Evolutionary conservation across 2,888 invertebrate species (phyloP).

Genomic region (Mesodorylaimus sp.): DNA sequence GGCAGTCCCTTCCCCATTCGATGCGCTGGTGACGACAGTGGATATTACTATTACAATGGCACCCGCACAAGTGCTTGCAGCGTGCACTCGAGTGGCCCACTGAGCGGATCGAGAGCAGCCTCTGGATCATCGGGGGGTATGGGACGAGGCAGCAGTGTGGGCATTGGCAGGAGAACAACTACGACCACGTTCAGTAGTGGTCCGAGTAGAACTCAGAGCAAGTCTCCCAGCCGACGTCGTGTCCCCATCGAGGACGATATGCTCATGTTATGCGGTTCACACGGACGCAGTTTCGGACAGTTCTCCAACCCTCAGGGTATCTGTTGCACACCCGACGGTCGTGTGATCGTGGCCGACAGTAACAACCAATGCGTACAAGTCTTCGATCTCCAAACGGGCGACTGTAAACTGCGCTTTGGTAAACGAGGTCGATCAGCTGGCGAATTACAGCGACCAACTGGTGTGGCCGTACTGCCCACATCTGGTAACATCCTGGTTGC

Average conservation of each 20-base stretch:
- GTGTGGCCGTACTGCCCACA: constrained; percentile 27
- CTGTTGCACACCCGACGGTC: constrained; percentile 29
- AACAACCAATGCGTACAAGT: constrained; percentile 37
- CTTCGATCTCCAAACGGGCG: constrained; percentile 31
- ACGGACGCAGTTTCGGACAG: constrained; percentile 38
- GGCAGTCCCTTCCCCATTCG: too few relatives aligned
- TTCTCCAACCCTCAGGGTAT: constrained; percentile 41
- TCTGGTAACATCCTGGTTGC: constrained; percentile 30
- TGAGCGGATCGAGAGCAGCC: too few relatives aligned
- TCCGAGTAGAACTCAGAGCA: too few relatives aligned
- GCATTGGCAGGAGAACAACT: too few relatives aligned
- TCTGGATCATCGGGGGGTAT: too few relatives aligned
- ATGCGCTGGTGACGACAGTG: too few relatives aligned
- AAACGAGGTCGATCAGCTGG: constrained; percentile 37
- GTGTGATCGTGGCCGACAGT: constrained; percentile 37
- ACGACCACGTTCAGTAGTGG: too few relatives aligned
- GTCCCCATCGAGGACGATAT: constrained; percentile 41
- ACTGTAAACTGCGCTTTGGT: constrained; percentile 34
- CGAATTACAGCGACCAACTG: constrained; percentile 39
- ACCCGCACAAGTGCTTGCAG: too few relatives aligned
- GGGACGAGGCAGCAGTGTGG: too few relatives aligned
- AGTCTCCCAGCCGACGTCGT: too few relatives aligned
- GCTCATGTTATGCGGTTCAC: constrained; percentile 34
- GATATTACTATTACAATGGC: too few relatives aligned
- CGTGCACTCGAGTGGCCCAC: too few relatives aligned